Evolutionary conservation across 2,113 vertebrate species (phyloP).

Genomic region (Ceratotherium simum): DNA sequence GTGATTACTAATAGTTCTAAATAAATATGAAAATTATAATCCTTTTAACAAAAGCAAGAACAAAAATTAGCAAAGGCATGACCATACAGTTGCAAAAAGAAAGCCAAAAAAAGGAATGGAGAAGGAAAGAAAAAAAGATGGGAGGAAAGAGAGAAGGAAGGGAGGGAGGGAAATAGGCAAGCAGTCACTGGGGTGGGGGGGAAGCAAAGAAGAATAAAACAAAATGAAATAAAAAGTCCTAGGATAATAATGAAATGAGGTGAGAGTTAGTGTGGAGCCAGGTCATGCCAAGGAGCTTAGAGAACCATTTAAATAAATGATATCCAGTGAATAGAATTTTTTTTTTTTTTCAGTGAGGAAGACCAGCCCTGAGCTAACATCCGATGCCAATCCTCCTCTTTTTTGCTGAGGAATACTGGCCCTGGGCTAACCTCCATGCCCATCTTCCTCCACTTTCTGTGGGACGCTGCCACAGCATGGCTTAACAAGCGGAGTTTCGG

Average conservation of each 20-base stretch:
- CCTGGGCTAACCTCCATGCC: too few species aligned
- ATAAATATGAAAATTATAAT: not conserved
- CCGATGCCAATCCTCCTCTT: too few species aligned
- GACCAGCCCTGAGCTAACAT: too few species aligned
- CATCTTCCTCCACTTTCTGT: too few species aligned
- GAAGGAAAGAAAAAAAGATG: not conserved
- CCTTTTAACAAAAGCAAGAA: not conserved
- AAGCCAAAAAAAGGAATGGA: accelerated
- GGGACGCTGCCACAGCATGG: too few species aligned
- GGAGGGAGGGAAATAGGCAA: accelerated
- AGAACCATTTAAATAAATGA: not conserved
- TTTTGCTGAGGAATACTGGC: too few species aligned
- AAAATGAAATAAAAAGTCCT: not conserved
- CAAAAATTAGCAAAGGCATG: not conserved
- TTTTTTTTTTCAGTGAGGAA: too few species aligned
- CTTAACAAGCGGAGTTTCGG: too few species aligned
- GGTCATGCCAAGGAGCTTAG: not conserved
- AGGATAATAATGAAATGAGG: not conserved
- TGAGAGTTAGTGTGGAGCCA: not conserved
- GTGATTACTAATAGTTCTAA: not conserved
- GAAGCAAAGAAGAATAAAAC: not conserved
- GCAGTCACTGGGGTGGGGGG: accelerated
- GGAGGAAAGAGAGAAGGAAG: accelerated
- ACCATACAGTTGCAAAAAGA: not conserved
- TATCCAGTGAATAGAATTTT: not conserved